phyloP scores from a whole-genome alignment of 2,888 invertebrate species.

The Phaedon cochleariae region DNA sequence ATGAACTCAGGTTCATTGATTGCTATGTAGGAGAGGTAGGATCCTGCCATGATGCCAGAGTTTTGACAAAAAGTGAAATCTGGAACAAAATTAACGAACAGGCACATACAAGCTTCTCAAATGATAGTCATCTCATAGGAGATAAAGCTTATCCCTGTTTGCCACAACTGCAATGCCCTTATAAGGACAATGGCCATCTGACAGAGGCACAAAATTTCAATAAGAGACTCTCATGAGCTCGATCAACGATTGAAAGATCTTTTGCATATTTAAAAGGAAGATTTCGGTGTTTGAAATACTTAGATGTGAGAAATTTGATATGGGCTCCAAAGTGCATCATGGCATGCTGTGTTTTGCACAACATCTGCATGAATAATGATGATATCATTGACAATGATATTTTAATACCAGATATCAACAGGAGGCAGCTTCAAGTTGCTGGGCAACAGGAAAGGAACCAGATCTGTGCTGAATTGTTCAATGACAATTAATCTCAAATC shows the following conservation, averaged over 20 bases:
- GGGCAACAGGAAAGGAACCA: neutral
- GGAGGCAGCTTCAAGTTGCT: neutral
- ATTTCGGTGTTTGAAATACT: neutral
- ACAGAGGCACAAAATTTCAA: slow-evolving; percentile 1
- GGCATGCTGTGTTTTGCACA: neutral
- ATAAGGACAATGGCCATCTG: slow-evolving; percentile 10
- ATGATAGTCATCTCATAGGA: slow-evolving; percentile 1
- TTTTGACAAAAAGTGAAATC: slow-evolving; percentile 9
- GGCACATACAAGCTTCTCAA: neutral
- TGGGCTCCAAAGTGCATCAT: neutral
- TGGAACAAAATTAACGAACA: neutral
- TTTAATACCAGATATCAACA: neutral
- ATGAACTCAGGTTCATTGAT: neutral
- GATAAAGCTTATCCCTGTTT: neutral
- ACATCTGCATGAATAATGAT: neutral
- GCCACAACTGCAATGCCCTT: slow-evolving; percentile 5
- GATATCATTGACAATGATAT: neutral
- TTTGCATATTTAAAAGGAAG: neutral
- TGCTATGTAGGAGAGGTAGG: slow-evolving; percentile 16
- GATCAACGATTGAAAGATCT: neutral
- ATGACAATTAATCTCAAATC: neutral
- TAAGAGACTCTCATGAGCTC: slow-evolving; percentile 9
- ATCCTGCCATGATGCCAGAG: slow-evolving; percentile 10
- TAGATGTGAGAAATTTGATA: neutral
- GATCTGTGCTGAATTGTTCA: neutral